Base-by-base conservation (phyloP, 2,113 vertebrate genomes). In the Actinemys pallida region DNA sequence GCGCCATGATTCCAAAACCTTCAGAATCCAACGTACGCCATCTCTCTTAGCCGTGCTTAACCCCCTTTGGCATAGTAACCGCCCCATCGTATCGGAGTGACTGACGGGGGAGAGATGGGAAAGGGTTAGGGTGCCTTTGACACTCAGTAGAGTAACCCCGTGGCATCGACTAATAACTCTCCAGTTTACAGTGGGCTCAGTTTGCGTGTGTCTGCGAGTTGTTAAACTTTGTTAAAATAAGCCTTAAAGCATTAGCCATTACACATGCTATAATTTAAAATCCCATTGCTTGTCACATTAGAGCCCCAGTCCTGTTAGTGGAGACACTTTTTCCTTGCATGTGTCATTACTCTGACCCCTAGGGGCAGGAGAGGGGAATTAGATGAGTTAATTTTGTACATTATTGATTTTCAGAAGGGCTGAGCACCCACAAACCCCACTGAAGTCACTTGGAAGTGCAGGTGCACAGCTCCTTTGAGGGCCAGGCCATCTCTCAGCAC, bases 331-430 rank as follows among this genome's bases (percentile, higher is more conserved):
- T 75, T 53, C 27, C 65, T 13, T 12, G 45, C n/a, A 3, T 24
- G 91, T 5, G 1, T n/a, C 72, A 24, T 39, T 27, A 2, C 59
- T 19, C 10, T 4, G 20, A 2, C 10, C 65, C 13, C n/a, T 1
- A 1, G 31, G 14, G 24, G 75, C 3, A 3, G 54, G 22, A 3
- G 24, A 1, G 16, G 5, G 20, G 22, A 1, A 39, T 4, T n/a
- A 1, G 5, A 12, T 4, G 53, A 65, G 24, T 31, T 80, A 10
- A 2, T 1, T 20, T 4, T 80, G 3, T 1, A 0, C 0, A 2
- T 31, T 47, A 2, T 39, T 31, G 76, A 7, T 5, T 39, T 53
- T n/a, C 72, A 22, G 25, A 47, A 45, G 8, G 11, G 35, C 17
- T 14, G 4, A 47, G 72, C 39, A 19, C 8, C 69, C 10, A 0